A percentile compares a stretch with the other conserved stretches of the same genome.
Evolutionary conservation across 2,888 invertebrate species (phyloP).

Genomic region (Cabera pusaria): DNA sequence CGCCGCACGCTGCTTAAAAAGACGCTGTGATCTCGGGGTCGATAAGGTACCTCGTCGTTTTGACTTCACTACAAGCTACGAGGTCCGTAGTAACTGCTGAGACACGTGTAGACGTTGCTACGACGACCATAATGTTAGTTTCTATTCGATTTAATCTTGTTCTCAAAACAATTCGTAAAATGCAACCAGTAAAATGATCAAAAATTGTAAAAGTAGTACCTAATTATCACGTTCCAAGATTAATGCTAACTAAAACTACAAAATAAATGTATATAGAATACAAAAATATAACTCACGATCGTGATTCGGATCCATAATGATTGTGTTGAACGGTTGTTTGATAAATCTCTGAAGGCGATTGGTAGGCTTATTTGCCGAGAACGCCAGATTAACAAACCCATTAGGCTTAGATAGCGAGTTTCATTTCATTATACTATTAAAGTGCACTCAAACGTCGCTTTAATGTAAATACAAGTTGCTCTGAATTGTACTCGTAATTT

Average conservation of each 20-base stretch:
- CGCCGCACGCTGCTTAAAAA: constrained; percentile 56
- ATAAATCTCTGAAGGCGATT: constrained; percentile 4
- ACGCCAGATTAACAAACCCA: constrained; percentile 13
- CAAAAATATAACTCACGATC: constrained; percentile 3
- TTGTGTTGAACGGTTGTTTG: constrained; percentile 1
- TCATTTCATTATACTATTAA: not conserved
- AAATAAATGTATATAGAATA: no score
- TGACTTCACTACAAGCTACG: constrained; percentile 26
- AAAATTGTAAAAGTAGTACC: no score
- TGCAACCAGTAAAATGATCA: no score
- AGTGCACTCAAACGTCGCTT: not conserved
- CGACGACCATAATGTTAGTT: constrained; percentile 16
- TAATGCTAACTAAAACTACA: no score
- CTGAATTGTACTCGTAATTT: constrained; percentile 3
- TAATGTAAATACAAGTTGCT: no score
- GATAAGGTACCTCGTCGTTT: constrained; percentile 56
- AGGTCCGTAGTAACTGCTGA: constrained; percentile 33
- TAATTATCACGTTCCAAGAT: no score
- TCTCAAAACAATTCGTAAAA: no score
- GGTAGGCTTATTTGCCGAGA: constrained; percentile 2
- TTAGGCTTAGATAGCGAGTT: not conserved
- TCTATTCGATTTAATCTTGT: constrained; percentile 15
- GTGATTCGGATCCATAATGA: not conserved
- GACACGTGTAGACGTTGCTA: constrained; percentile 38
- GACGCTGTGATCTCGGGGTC: constrained; percentile 70